Conservation (phyloP, 2,797 vertebrate genomes). For the Chaetodon trifasciatus region DNA sequence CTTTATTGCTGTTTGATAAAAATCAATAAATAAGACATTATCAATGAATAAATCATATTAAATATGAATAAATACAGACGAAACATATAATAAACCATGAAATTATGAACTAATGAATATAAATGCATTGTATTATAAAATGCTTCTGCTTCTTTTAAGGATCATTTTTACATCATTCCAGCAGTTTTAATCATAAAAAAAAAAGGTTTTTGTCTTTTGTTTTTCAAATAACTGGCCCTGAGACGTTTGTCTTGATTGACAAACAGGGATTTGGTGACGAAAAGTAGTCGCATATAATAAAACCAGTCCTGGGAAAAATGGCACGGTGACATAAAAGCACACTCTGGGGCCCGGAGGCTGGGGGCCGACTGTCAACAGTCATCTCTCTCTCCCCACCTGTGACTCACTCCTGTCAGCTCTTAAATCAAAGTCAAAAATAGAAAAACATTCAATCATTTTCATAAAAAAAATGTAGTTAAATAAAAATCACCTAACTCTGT, state of each 20-base stretch:
- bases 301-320: too few species aligned
- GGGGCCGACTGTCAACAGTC: too few species aligned
- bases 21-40: neutral
- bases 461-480: neutral
- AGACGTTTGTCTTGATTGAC: neutral
- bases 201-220: too few species aligned
- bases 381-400: too few species aligned
- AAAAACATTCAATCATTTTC: too few species aligned
- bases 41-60: too few species aligned
- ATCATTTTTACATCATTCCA: too few species aligned
- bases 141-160: neutral
- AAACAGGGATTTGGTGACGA: neutral
- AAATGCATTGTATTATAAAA: neutral
- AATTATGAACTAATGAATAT: neutral
- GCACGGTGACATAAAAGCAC: too few species aligned
- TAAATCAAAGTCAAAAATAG: too few species aligned
- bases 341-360: too few species aligned
- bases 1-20: neutral
- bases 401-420: too few species aligned
- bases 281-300: neutral
- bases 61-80: conserved; percentile 1
- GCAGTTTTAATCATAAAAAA: neutral
- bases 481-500: neutral
- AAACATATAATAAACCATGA: neutral
- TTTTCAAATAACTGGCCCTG: neutral